Percentiles rank a stretch among this genome's conserved stretches.
phyloP scores from a whole-genome alignment of 2,797 vertebrate genomes.

The Pterois miles region DNA sequence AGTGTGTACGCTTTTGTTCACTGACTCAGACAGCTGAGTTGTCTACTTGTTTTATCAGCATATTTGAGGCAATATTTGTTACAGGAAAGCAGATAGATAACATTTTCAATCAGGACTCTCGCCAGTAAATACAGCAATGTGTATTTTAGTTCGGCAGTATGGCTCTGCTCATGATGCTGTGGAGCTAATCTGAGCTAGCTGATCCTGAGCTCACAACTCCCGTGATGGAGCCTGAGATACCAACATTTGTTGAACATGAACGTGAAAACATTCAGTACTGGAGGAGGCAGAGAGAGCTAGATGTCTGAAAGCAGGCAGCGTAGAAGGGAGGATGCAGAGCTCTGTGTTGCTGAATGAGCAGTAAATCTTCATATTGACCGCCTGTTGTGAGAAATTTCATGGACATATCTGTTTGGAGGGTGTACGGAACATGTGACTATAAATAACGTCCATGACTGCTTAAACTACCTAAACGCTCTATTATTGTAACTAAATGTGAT shows the following conservation, averaged over 20 bases:
- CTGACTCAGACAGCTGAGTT: not conserved
- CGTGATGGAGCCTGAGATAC: not conserved
- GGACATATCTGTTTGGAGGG: not conserved
- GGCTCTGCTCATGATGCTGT: not conserved
- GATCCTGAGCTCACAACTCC: not conserved
- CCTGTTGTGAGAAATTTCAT: not conserved
- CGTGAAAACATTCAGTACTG: not conserved
- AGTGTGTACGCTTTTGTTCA: not conserved
- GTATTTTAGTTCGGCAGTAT: no score
- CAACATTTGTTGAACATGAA: not conserved
- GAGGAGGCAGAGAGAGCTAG: not conserved
- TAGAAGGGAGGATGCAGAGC: not conserved
- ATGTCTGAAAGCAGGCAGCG: not conserved
- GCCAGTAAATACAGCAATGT: not conserved
- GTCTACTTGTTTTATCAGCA: not conserved
- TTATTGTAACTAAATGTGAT: not conserved
- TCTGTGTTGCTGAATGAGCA: not conserved
- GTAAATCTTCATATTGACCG: not conserved
- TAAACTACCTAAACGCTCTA: not conserved
- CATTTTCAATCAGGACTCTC: not conserved
- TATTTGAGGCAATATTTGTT: not conserved
- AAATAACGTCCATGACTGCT: not conserved
- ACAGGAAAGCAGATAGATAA: not conserved
- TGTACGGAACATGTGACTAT: not conserved
- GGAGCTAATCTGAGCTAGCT: not conserved